A percentile compares a stretch with the other conserved stretches of the same genome.
These are phyloP conservation scores for Strix occidentalis DNA, from an alignment of 2,797 vertebrate genomes.

Conservation along the genomic window DNA sequence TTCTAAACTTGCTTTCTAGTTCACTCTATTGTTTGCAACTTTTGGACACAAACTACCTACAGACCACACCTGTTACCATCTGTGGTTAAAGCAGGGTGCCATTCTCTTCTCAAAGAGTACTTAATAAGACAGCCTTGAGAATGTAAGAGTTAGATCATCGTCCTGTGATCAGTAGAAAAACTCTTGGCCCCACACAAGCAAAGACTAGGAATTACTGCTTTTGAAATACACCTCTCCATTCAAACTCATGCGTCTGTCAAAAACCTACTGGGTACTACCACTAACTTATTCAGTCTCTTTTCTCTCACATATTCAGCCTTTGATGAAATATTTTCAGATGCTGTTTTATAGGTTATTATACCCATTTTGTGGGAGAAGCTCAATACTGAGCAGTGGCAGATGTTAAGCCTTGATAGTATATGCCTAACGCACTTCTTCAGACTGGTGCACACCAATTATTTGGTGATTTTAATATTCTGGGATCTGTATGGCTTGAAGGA, in stretches of 20 bases:
- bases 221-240: neutral
- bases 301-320: neutral
- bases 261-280: neutral
- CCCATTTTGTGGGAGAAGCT: neutral
- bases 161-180: neutral
- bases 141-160: neutral
- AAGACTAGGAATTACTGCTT: neutral
- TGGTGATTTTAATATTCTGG: neutral
- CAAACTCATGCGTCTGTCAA: neutral
- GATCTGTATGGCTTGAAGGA: neutral
- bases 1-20: neutral
- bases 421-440: neutral
- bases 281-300: neutral
- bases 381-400: neutral
- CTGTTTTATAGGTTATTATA: neutral
- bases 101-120: neutral
- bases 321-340: neutral
- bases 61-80: neutral
- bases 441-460: neutral
- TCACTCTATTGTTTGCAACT: neutral
- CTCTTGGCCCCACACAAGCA: neutral
- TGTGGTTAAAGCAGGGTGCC: neutral
- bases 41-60: neutral
- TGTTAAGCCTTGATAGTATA: neutral
- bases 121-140: neutral